Percentiles rank a stretch among this genome's conserved stretches.
These are phyloP conservation scores for Pachliopta kotzebuea DNA, from an alignment of 2,888 invertebrate species.

Conservation along the genomic window DNA sequence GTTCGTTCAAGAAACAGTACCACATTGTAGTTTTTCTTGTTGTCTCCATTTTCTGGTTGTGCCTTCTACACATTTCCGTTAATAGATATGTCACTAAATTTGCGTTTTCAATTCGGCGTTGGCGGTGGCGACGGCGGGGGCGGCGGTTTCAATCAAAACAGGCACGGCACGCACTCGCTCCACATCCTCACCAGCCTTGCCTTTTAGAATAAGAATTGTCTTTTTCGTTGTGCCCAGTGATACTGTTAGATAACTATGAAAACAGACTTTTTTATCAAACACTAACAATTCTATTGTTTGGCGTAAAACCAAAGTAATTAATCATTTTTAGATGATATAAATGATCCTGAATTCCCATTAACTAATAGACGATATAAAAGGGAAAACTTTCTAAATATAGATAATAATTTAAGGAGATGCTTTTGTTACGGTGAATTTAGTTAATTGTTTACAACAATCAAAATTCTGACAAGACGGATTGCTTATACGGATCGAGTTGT, in stretches of 20 bases:
- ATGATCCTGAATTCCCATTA: neutral
- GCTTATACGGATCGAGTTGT: slow-evolving; percentile 1
- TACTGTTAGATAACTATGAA: slow-evolving; percentile 53
- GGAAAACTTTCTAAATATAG: neutral
- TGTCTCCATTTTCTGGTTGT: slow-evolving; percentile 60
- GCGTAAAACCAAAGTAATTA: neutral
- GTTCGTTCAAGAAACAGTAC: slow-evolving; percentile 24
- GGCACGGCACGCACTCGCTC: slow-evolving; percentile 77
- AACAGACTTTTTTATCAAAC: slow-evolving; percentile 38
- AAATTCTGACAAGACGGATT: neutral
- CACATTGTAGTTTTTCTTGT: slow-evolving; percentile 43
- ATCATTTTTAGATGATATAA: neutral
- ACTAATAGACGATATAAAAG: neutral
- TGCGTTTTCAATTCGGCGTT: slow-evolving; percentile 74
- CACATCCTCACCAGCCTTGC: slow-evolving; percentile 73
- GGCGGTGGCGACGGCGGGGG: slow-evolving; percentile 45
- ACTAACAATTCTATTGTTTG: neutral
- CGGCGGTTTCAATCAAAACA: slow-evolving; percentile 75
- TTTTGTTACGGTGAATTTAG: neutral
- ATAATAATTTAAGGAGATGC: neutral
- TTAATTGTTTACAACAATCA: slow-evolving; percentile 1
- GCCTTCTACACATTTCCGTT: slow-evolving; percentile 63
- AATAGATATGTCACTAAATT: slow-evolving; percentile 78
- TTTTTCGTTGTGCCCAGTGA: slow-evolving; percentile 71
- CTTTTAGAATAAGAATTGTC: slow-evolving; percentile 80